phyloP scores from a whole-genome alignment of 1,140 invertebrate species.

The Lepidotrigona ventralis region DNA sequence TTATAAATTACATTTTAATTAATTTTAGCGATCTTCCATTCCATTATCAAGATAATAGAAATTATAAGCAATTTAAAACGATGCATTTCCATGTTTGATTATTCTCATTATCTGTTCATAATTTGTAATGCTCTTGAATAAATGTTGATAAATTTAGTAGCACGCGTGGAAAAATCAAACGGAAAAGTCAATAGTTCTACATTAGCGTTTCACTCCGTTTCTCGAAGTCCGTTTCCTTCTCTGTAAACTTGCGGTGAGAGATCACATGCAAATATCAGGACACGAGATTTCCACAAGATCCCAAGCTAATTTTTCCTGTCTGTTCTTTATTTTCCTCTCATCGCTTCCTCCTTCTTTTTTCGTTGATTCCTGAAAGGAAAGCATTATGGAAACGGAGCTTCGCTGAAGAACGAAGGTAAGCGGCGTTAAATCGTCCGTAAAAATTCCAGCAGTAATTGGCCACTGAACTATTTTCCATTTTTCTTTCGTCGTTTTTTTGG shows the following conservation, averaged over 20 bases:
- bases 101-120: background rate
- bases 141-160: constrained; percentile 3
- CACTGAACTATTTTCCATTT: constrained; percentile 61
- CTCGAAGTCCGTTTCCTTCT: constrained; percentile 12
- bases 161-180: background rate
- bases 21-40: background rate
- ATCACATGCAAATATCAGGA: constrained; percentile 54
- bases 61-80: background rate
- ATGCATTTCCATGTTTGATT: background rate
- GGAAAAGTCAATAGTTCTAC: background rate
- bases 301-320: constrained; percentile 47
- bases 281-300: constrained; percentile 43
- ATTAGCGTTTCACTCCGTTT: constrained; percentile 20
- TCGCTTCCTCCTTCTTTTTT: constrained; percentile 1
- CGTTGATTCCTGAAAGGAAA: constrained; percentile 25
- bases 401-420: constrained; percentile 51
- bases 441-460: constrained; percentile 66
- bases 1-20: background rate
- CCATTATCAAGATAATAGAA: background rate
- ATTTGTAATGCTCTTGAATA: background rate
- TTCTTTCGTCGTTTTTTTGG: constrained; percentile 22
- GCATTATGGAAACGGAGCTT: constrained; percentile 23
- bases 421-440: constrained; percentile 64
- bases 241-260: constrained; percentile 41
- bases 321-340: constrained; percentile 29